phyloP scores from a whole-genome alignment of 2,113 vertebrate genomes.

The Microtus oregoni region DNA sequence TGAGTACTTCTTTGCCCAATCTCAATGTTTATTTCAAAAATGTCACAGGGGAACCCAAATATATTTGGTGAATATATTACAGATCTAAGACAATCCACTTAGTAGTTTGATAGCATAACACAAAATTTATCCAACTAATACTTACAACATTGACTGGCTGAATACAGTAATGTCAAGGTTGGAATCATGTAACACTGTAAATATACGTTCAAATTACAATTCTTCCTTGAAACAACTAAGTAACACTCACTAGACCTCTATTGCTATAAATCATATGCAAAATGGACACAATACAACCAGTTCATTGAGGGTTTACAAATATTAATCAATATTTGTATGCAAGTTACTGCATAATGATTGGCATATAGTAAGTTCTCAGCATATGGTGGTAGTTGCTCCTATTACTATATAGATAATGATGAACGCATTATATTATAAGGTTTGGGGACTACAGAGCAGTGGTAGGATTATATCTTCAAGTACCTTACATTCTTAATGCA shows the following conservation, averaged over 20 bases:
- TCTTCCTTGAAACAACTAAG: neutral
- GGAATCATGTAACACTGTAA: neutral
- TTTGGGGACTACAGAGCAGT: neutral
- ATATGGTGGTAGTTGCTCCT: neutral
- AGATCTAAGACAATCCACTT: neutral
- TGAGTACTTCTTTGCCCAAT: neutral
- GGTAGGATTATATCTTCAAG: slow-evolving; percentile 44
- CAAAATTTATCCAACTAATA: slow-evolving; percentile 47
- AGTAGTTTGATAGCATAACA: neutral
- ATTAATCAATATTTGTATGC: neutral
- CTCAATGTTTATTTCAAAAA: slow-evolving; percentile 27
- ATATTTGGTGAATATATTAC: neutral
- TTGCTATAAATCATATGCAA: neutral
- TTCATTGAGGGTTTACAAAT: neutral
- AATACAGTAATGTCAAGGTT: neutral
- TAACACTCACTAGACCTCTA: slow-evolving; percentile 20
- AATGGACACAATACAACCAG: neutral
- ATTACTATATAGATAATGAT: neutral
- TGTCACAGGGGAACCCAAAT: neutral
- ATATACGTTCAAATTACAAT: slow-evolving; percentile 1
- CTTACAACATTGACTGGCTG: neutral
- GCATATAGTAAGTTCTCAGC: neutral
- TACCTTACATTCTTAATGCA: neutral
- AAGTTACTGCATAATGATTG: slow-evolving; percentile 11
- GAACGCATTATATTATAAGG: neutral